A percentile compares a stretch with the other conserved stretches of the same genome.
phyloP scores from a whole-genome alignment of 1,140 invertebrate genomes.

The Panagrolaimus sp. region DNA sequence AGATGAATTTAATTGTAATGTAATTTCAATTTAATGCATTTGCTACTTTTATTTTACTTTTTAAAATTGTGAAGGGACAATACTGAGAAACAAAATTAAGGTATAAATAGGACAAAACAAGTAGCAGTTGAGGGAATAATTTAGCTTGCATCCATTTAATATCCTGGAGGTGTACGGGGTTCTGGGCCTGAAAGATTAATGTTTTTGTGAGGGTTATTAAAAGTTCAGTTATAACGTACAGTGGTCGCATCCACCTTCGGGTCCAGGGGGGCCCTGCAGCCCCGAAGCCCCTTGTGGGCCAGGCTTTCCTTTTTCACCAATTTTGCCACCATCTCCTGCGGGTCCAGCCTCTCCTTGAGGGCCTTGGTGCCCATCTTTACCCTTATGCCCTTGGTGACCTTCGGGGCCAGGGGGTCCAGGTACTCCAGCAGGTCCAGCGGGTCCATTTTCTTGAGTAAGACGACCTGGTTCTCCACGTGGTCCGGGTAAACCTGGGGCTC shows the following conservation, averaged over 20 bases:
- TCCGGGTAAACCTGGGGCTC: constrained; percentile 20
- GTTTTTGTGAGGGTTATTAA: no score
- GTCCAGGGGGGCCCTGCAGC: constrained; percentile 39
- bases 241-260: constrained; percentile 43
- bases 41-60: no score
- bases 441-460: constrained; percentile 22
- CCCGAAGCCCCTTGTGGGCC: constrained; percentile 53
- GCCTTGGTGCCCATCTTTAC: constrained; percentile 34
- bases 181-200: no score
- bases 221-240: no score
- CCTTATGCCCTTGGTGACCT: constrained; percentile 46
- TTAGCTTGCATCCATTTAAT: constrained; percentile 29
- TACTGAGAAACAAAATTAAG: no score
- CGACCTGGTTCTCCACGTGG: constrained; percentile 27
- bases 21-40: no score
- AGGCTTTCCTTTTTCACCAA: constrained; percentile 40
- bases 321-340: constrained; percentile 32
- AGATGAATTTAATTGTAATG: no score
- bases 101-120: no score
- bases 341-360: constrained; percentile 30
- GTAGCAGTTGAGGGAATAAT: neutral
- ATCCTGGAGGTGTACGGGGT: constrained; percentile 47
- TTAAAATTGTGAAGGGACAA: no score
- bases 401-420: constrained; percentile 41
- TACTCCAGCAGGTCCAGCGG: constrained; percentile 56